Evolutionary conservation across 2,797 vertebrate genomes (phyloP).

Genomic region (Leuciscus waleckii): DNA sequence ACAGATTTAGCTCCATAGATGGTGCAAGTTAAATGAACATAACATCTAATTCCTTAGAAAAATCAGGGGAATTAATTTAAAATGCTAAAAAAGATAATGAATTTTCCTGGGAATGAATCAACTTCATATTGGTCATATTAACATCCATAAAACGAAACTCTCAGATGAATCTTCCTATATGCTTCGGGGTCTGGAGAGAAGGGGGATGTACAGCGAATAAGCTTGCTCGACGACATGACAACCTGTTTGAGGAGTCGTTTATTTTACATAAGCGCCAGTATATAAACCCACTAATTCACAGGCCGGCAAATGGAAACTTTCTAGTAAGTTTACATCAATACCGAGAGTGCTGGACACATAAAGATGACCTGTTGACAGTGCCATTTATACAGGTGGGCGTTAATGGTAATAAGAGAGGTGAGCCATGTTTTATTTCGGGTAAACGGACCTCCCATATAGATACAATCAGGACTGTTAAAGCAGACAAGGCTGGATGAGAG

Average conservation of each 20-base stretch:
- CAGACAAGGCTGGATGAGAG: constrained; percentile 39
- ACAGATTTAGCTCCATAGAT: background rate
- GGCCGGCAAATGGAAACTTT: constrained; percentile 51
- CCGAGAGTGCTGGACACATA: constrained; percentile 19
- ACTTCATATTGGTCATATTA: background rate
- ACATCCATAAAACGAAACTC: background rate
- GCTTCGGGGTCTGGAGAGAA: constrained; percentile 6
- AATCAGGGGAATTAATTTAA: background rate
- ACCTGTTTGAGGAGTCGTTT: constrained; percentile 53
- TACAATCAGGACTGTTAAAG: constrained; percentile 38
- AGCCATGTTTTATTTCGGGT: constrained; percentile 33
- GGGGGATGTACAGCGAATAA: constrained; percentile 19
- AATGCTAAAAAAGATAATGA: background rate
- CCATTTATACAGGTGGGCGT: constrained; percentile 55
- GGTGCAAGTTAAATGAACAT: background rate
- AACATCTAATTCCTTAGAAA: background rate
- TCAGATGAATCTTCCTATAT: constrained; percentile 6
- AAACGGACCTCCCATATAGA: constrained; percentile 51
- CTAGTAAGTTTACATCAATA: constrained; percentile 43
- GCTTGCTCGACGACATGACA: constrained; percentile 73
- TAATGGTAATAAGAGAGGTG: constrained; percentile 44
- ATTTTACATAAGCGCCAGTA: constrained; percentile 52
- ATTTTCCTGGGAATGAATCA: background rate
- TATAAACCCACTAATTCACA: constrained; percentile 53
- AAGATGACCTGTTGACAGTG: constrained; percentile 53